Evolutionary conservation across 1,140 invertebrate species (phyloP), one percentile per base, ranked within the genome.

Genomic region (Zaprionus capensis): DNA sequence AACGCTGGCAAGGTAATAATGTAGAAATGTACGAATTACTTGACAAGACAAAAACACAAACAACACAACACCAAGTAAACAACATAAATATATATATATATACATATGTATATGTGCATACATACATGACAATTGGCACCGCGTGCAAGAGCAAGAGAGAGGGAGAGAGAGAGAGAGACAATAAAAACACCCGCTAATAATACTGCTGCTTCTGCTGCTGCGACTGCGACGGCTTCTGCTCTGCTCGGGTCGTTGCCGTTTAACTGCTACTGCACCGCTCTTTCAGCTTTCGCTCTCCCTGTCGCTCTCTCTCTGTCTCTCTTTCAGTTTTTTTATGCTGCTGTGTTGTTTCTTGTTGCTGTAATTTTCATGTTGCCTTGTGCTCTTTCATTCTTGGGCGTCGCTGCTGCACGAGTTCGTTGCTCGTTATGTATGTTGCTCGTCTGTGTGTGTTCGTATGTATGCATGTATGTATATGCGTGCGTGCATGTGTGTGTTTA

Each of bases 361-460:
- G 78, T 81, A 81, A 75, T 90, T 88, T 82, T 88, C 76, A 88
- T 90, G 85, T 85, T 88, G 84, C 84, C 72, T 88, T 90, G 78
- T 80, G 67, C 74, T 81, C 74, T 74, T 90, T 90, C 78, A 85
- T 88, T 88, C 85, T 88, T 88, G 86, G 85, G 85, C 85, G 85
- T 88, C 85, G 86, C 86, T 79, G 61, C 59, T 76, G 81, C 80
- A 78, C 65, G 81, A 84, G 84, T 88, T 88, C 84, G 84, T 90
- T 88, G 84, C 75, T 77, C 75, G 75, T 58, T 64, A 51, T 62
- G 17, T 24, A 51, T 51, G 46, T 51, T 62, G 68, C 74, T 80
- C 66, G 77, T 76, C 20, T 66, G 49, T 67, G 55, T 64, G 49
- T 64, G 31, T 34, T 31, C 28, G 31, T 34, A 34, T 34, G 28